Percentiles rank a stretch among this genome's conserved stretches.
phyloP scores from a whole-genome alignment of 2,797 vertebrate genomes.

The Esox lucius region DNA sequence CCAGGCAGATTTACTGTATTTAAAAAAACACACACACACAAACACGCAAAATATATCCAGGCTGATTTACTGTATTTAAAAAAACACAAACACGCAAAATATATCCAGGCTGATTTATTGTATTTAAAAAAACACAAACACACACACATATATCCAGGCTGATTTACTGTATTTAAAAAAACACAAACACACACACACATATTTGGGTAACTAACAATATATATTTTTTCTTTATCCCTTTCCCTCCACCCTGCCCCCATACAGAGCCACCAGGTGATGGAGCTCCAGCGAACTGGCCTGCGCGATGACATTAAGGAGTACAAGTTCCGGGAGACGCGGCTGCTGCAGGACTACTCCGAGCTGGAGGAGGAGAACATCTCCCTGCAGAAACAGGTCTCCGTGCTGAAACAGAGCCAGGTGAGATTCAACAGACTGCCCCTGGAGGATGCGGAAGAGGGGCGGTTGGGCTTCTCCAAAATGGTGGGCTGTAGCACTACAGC shows the following conservation, averaged over 20 bases:
- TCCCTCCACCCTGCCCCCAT: constrained; percentile 8
- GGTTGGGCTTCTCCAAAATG: background rate
- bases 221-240: too few species aligned
- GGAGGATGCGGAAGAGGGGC: too few species aligned
- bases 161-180: background rate
- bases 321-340: constrained; percentile 92
- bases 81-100: too few species aligned
- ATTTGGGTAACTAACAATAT: too few species aligned
- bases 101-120: too few species aligned
- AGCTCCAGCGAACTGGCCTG: constrained; percentile 89
- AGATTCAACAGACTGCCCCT: constrained; percentile 21
- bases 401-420: constrained; percentile 95
- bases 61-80: too few species aligned
- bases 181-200: background rate
- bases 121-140: background rate
- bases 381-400: constrained; percentile 95
- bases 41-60: too few species aligned
- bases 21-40: background rate
- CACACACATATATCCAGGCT: background rate
- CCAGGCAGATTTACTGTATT: background rate
- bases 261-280: constrained; percentile 89
- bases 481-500: background rate
- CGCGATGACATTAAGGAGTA: constrained; percentile 98
- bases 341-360: constrained; percentile 96
- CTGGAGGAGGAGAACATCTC: constrained; percentile 98